Evolutionary conservation across 2,888 invertebrate species (phyloP).

Genomic region (Microctonus hyperodae): DNA sequence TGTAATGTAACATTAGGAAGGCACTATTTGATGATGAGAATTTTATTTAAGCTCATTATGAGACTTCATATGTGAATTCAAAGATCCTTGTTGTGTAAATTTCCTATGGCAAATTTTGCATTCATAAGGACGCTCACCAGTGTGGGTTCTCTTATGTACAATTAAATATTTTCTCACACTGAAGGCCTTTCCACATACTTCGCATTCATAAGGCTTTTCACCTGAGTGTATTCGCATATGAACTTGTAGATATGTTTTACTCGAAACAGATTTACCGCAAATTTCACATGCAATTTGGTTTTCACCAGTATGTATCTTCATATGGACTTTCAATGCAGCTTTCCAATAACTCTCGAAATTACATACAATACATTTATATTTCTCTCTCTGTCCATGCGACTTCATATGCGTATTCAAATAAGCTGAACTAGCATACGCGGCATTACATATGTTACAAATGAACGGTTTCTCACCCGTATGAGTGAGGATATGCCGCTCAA

Average conservation of each 20-base stretch:
- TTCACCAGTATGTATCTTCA: conserved; percentile 62
- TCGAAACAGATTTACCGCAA: conserved; percentile 61
- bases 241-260: conserved; percentile 51
- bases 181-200: conserved; percentile 54
- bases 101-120: conserved; percentile 59
- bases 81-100: conserved; percentile 59
- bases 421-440: conserved; percentile 66
- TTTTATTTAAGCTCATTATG: conserved; percentile 51
- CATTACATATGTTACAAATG: conserved; percentile 64
- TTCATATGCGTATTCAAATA: conserved; percentile 67
- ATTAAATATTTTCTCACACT: conserved; percentile 53
- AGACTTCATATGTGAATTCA: conserved; percentile 56
- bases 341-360: conserved; percentile 64
- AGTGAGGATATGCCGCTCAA: conserved; percentile 63
- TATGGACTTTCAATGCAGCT: conserved; percentile 63
- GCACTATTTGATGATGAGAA: no score
- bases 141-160: conserved; percentile 56
- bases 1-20: no score
- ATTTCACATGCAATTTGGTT: conserved; percentile 60
- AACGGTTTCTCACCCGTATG: conserved; percentile 63
- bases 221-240: conserved; percentile 56
- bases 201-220: conserved; percentile 54
- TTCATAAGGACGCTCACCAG: conserved; percentile 55
- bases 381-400: conserved; percentile 58
- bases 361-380: conserved; percentile 60